phyloP scores from a whole-genome alignment of 2,888 invertebrate genomes.

The Syrphus vitripennis region DNA sequence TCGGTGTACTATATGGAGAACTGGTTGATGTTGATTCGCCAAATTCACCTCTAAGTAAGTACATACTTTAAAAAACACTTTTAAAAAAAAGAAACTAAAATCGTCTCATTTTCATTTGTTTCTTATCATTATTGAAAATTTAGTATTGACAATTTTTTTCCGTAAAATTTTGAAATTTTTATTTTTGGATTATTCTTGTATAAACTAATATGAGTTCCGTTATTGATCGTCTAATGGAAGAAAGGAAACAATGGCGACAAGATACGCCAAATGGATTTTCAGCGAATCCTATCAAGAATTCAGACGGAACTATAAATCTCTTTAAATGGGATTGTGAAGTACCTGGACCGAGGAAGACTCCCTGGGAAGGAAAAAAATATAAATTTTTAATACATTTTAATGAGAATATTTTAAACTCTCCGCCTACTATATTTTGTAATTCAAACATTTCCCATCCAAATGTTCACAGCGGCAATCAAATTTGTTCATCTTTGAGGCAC shows the following conservation, averaged over 20 bases:
- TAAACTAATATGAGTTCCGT: constrained; percentile 30
- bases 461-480: constrained; percentile 10
- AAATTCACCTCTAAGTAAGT: too few relatives aligned
- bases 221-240: constrained; percentile 21
- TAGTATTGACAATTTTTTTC: too few relatives aligned
- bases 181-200: not conserved
- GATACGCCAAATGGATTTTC: constrained; percentile 48
- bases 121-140: too few relatives aligned
- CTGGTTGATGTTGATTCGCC: too few relatives aligned
- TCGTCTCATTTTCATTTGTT: too few relatives aligned
- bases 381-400: constrained; percentile 28
- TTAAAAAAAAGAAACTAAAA: too few relatives aligned
- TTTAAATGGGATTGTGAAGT: constrained; percentile 41
- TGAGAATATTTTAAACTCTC: not conserved
- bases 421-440: constrained; percentile 2
- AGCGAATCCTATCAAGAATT: constrained; percentile 12
- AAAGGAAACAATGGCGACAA: constrained; percentile 43
- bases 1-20: too few relatives aligned
- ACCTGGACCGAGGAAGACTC: constrained; percentile 33
- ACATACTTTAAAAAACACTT: too few relatives aligned
- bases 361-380: constrained; percentile 14
- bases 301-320: constrained; percentile 45
- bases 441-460: constrained; percentile 60
- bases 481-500: constrained; percentile 1
- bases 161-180: too few relatives aligned